Conservation (phyloP, 2,797 vertebrate genomes). For the Borostomias antarcticus region DNA sequence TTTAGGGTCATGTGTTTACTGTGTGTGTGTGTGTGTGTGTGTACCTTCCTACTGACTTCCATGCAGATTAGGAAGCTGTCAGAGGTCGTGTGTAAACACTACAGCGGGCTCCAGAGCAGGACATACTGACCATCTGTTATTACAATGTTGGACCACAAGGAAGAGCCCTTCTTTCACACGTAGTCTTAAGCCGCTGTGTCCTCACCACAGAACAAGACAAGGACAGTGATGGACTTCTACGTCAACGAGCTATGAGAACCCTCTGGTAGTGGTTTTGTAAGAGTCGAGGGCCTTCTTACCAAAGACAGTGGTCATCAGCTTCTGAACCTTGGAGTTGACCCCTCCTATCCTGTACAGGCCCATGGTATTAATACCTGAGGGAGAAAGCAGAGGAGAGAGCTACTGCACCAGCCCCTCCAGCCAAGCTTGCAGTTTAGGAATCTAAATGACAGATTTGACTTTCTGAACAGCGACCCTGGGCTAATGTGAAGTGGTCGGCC, state of each 20-base stretch:
- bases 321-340: conserved; percentile 98
- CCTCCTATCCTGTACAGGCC: conserved; percentile 96
- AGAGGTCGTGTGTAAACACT: not conserved
- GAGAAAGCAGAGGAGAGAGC: not conserved
- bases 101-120: not conserved
- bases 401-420: not conserved
- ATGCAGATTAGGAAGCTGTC: not conserved
- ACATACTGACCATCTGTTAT: conserved; percentile 16
- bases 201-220: not conserved
- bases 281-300: conserved; percentile 80
- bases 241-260: not conserved
- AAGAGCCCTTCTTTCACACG: conserved; percentile 40
- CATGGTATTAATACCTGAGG: conserved; percentile 88
- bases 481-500: not conserved
- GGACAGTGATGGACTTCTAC: not conserved
- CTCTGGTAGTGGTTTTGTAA: too few species aligned
- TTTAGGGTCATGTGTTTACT: not conserved
- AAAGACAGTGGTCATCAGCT: conserved; percentile 94
- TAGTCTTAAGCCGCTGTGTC: too few species aligned
- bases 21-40: not conserved
- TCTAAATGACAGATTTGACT: not conserved
- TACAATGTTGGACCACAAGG: conserved; percentile 55
- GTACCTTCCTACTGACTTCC: not conserved
- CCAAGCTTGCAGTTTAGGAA: too few species aligned
- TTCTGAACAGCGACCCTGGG: not conserved